Percentiles rank a stretch among this genome's conserved stretches.
These are phyloP conservation scores for Callyntrura sp. DNA, from an alignment of 2,888 invertebrate genomes.

Conservation along the genomic window DNA sequence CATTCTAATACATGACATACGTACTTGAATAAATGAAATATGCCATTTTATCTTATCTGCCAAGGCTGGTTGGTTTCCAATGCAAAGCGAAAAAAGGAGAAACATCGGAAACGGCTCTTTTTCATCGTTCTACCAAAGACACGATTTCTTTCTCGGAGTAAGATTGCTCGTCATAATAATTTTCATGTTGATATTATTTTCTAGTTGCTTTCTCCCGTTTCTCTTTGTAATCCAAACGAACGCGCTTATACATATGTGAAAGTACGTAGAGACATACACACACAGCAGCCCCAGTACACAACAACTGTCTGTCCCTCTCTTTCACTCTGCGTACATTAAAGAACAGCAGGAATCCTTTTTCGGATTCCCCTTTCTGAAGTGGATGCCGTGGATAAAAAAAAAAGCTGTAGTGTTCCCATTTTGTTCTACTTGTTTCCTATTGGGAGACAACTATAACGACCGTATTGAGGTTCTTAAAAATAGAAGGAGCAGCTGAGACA, in stretches of 20 bases:
- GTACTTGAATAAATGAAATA: not conserved
- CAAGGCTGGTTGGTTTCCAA: not conserved
- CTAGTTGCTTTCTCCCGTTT: conserved; percentile 13
- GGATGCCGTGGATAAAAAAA: no score
- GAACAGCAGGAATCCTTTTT: conserved; percentile 53
- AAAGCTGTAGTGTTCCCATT: no score
- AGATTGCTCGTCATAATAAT: conserved; percentile 49
- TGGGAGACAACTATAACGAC: conserved; percentile 9
- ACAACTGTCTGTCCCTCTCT: no score
- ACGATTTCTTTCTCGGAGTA: conserved; percentile 27
- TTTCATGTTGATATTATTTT: conserved; percentile 43
- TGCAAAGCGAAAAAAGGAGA: no score
- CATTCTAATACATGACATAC: not conserved
- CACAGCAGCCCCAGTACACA: no score
- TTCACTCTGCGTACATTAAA: conserved; percentile 42
- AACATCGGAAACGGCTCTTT: conserved; percentile 37
- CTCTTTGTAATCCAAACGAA: not conserved
- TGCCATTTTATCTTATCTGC: not conserved
- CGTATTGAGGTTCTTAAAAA: no score
- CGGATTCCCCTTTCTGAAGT: conserved; percentile 23
- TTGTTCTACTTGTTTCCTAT: conserved; percentile 11
- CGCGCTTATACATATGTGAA: not conserved
- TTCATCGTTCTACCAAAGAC: conserved; percentile 37
- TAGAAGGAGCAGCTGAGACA: conserved; percentile 2
- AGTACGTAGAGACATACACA: no score